Evolutionary conservation across 2,113 vertebrate genomes (phyloP).

Genomic region (Emydocephalus ijimae): DNA sequence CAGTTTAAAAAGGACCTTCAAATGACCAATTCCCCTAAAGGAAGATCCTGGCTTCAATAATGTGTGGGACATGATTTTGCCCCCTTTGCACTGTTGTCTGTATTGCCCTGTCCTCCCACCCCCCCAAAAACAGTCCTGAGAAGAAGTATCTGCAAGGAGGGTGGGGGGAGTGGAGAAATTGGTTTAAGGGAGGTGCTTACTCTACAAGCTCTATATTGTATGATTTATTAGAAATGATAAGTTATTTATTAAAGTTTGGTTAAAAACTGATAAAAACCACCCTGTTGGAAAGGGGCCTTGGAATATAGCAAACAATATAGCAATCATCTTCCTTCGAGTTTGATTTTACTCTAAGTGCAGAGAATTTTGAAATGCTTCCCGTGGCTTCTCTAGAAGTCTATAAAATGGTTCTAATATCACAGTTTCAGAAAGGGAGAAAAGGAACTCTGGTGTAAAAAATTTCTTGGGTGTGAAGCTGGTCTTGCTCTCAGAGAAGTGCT

Average conservation of each 20-base stretch:
- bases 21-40: neutral
- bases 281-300: no score
- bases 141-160: neutral
- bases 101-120: neutral
- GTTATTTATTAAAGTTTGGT: neutral
- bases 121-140: neutral
- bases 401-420: neutral
- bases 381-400: neutral
- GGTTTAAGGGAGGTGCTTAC: neutral
- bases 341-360: neutral
- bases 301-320: neutral
- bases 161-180: neutral
- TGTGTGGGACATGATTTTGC: neutral
- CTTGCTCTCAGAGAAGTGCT: neutral
- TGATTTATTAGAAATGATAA: slow-evolving; percentile 16
- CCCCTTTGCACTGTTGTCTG: neutral
- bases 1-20: neutral
- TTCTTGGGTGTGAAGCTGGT: neutral
- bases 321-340: neutral
- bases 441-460: neutral
- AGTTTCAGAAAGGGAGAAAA: neutral
- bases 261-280: no score
- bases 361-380: neutral
- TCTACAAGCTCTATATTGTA: neutral
- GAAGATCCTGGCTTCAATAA: neutral